Percentiles rank a stretch among this genome's conserved stretches.
Evolutionary conservation across 2,888 invertebrate genomes (phyloP).

Genomic region (Parasteatoda lunata): DNA sequence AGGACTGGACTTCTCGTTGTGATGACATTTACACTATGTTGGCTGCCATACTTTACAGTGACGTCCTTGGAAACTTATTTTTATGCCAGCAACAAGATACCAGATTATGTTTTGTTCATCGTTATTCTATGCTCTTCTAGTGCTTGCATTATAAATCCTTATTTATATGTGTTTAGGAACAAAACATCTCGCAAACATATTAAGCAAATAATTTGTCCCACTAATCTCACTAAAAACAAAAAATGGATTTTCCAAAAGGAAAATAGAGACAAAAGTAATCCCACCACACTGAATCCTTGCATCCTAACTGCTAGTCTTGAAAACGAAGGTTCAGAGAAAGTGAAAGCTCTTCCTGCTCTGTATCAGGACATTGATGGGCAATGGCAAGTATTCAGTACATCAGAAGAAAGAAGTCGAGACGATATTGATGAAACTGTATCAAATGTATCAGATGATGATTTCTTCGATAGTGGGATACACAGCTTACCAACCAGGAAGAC

Average conservation of each 20-base stretch:
- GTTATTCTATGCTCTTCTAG: constrained; percentile 78
- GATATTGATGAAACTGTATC: constrained; percentile 55
- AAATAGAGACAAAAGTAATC: constrained; percentile 30
- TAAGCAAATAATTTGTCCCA: constrained; percentile 53
- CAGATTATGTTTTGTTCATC: constrained; percentile 75
- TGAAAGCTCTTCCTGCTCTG: constrained; percentile 51
- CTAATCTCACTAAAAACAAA: constrained; percentile 50
- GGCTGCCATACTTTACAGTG: constrained; percentile 77
- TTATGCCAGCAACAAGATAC: constrained; percentile 74
- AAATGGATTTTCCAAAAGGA: constrained; percentile 43
- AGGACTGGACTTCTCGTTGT: constrained; percentile 87
- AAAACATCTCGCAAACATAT: constrained; percentile 80
- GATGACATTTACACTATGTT: constrained; percentile 80
- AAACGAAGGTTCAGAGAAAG: constrained; percentile 56
- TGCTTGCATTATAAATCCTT: constrained; percentile 82
- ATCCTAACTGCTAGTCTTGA: constrained; percentile 56
- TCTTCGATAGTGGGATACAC: constrained; percentile 36
- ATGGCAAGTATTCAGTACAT: constrained; percentile 61
- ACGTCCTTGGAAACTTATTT: constrained; percentile 74
- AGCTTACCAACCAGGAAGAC: constrained; percentile 12
- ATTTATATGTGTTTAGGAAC: constrained; percentile 85
- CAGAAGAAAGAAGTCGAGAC: constrained; percentile 58
- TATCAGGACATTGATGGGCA: constrained; percentile 56
- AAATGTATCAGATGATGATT: constrained; percentile 54
- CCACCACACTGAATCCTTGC: constrained; percentile 39